Conservation (phyloP, 2,888 invertebrate genomes). For the Rhopalosiphum nymphaeae region DNA sequence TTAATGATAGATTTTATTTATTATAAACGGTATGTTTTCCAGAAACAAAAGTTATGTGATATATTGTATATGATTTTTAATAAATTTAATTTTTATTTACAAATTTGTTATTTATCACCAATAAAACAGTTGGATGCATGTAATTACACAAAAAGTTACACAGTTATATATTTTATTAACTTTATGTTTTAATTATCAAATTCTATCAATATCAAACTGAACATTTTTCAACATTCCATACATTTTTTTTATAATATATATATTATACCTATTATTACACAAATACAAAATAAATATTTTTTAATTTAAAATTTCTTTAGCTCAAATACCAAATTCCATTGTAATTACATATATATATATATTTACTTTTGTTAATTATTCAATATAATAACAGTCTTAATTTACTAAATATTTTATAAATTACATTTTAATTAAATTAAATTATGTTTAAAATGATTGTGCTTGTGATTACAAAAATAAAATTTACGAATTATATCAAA, state of each 20-base stretch:
- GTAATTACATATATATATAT: not conserved
- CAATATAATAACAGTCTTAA: conserved; percentile 18
- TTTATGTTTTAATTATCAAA: not conserved
- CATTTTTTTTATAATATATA: not conserved
- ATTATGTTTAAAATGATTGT: not conserved
- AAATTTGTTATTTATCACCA: too few species aligned
- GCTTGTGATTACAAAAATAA: not conserved
- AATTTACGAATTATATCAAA: not conserved
- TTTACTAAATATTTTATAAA: conserved; percentile 5
- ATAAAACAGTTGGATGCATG: too few species aligned
- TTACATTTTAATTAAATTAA: conserved; percentile 1
- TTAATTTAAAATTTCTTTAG: not conserved
- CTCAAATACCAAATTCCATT: not conserved
- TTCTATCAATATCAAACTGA: not conserved
- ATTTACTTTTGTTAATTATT: not conserved
- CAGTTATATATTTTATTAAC: not conserved
- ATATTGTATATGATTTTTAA: not conserved
- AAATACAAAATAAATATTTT: conserved; percentile 13
- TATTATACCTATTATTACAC: not conserved
- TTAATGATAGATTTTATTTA: not conserved
- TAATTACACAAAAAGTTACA: too few species aligned
- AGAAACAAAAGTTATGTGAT: not conserved
- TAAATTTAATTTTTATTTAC: not conserved
- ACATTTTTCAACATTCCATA: not conserved
- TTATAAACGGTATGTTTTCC: not conserved